Evolutionary conservation across 1,140 invertebrate species (phyloP).

Genomic region (Daktulosphaira vitifoliae): DNA sequence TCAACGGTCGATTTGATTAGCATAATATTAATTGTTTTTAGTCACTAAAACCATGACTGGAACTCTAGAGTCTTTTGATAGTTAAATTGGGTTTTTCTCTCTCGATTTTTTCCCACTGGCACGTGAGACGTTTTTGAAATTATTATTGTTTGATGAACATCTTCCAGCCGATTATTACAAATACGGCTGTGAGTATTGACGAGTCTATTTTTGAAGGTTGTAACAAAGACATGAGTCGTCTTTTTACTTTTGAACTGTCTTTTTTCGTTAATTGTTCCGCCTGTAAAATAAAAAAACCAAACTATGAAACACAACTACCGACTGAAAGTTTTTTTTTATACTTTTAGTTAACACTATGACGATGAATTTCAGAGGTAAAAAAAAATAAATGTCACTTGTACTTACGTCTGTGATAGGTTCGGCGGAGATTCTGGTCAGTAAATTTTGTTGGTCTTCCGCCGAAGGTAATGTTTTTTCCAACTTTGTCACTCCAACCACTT

Average conservation of each 20-base stretch:
- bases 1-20: slow-evolving; percentile 31
- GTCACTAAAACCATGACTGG: slow-evolving; percentile 29
- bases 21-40: slow-evolving; percentile 13
- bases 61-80: slow-evolving; percentile 22
- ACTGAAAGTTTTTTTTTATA: no score
- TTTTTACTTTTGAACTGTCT: neutral
- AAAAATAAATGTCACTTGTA: no score
- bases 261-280: no score
- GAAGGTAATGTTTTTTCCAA: neutral
- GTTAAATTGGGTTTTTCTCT: slow-evolving; percentile 14
- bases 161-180: slow-evolving; percentile 18
- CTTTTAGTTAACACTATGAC: no score
- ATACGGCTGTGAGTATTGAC: slow-evolving; percentile 1
- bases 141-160: slow-evolving; percentile 17
- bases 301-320: no score
- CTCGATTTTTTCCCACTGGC: neutral
- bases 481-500: neutral
- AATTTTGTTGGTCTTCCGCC: neutral
- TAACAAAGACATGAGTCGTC: neutral
- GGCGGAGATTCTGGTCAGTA: no score
- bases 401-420: no score
- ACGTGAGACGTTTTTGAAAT: no score
- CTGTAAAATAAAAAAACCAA: no score
- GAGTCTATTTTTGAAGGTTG: neutral
- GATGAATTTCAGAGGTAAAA: no score